Evolutionary conservation across 2,888 invertebrate species (phyloP), one percentile per base, ranked within the genome.

Genomic region (Apamea anceps): DNA sequence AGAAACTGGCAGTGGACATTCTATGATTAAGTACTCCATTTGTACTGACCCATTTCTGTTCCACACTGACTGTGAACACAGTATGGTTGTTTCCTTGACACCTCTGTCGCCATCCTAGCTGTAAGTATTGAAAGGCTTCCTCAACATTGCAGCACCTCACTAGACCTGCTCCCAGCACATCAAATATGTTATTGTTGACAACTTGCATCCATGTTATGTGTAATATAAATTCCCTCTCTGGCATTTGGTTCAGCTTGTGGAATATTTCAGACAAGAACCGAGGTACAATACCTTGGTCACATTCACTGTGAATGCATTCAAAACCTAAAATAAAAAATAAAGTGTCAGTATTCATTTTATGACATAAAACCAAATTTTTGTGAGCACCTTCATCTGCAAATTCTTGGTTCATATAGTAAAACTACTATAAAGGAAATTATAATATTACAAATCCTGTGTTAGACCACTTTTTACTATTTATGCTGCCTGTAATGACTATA

Each of bases 171-270:
- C 97, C 98, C 89, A 97, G 96, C 66, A 97, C 97, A 97, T 94
- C 97, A 93, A 96, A 96, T 85, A 98, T 97, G 87, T 97, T 97
- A 86, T 98, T 98, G 74, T 98, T 98, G 70, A 97, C 97, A 72
- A 98, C 98, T 94, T 98, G 98, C 90, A 98, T 98, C 97, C 98
- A 98, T 67, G 98, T 98, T 83, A 98, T 97, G 90, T 98, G 98
- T 7, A 98, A 94, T 70, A 97, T 97, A 90, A 97, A 98, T 80
- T 97, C 98, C 86, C 98, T 97, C 85, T 98, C 98, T 75, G 97
- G 97, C 94, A 98, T 97, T 88, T 97, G 97, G 80, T 97, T 96
- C 51, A 98, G 95, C 91, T 98, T 98, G 60, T 97, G 97, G 91
- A 98, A 98, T 89, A 98, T 97, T 90, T 98, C 98, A 32, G 98